Evolutionary conservation across 1,140 invertebrate species (phyloP).

Genomic region (Ceratina calcarata): DNA sequence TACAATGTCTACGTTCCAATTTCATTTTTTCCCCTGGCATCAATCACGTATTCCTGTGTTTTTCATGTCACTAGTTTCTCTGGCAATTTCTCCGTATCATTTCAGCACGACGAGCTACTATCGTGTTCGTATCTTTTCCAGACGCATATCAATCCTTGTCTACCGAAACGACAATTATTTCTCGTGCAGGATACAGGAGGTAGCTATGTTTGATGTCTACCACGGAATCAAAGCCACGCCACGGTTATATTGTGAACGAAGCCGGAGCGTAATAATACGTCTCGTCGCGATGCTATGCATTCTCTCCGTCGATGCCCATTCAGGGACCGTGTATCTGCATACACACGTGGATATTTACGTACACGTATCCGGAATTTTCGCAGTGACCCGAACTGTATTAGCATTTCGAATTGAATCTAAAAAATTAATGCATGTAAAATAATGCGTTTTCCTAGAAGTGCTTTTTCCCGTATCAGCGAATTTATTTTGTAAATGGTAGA

Average conservation of each 20-base stretch:
- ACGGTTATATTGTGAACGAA: conserved; percentile 22
- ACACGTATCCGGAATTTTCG: conserved; percentile 4
- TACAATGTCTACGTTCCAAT: too few relatives aligned
- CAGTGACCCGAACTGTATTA: conserved; percentile 22
- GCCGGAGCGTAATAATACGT: conserved; percentile 16
- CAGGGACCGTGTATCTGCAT: not conserved
- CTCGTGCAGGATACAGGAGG: not conserved
- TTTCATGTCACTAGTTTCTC: not conserved
- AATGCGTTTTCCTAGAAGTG: too few relatives aligned
- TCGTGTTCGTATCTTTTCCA: not conserved
- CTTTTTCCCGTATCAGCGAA: too few relatives aligned
- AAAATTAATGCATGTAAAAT: too few relatives aligned
- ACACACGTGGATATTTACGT: not conserved
- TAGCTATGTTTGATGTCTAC: not conserved
- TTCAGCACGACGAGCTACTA: not conserved
- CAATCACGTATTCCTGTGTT: too few relatives aligned
- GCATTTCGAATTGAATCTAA: not conserved
- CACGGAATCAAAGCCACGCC: conserved; percentile 10
- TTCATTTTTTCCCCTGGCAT: too few relatives aligned
- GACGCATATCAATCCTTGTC: not conserved
- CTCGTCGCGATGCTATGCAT: conserved; percentile 12
- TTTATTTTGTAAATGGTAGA: too few relatives aligned
- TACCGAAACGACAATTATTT: conserved; percentile 1
- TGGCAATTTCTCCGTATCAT: not conserved
- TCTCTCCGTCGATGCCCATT: conserved; percentile 30